Conservation (phyloP, 1,140 invertebrate genomes). For the Drosophila elegans region DNA sequence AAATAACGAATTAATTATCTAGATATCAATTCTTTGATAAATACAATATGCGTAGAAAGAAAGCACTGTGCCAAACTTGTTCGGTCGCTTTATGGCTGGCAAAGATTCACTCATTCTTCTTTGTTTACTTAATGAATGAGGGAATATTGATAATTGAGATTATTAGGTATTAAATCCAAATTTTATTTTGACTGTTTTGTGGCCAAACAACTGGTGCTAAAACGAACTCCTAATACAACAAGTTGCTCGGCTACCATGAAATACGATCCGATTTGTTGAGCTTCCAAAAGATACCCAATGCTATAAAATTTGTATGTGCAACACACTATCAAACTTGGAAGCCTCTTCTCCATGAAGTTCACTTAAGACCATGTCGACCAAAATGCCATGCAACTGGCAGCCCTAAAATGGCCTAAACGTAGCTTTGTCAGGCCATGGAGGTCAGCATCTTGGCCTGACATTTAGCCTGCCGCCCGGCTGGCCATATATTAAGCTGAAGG, state of each 20-base stretch:
- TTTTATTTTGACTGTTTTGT: conserved; percentile 29
- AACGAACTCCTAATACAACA: conserved; percentile 14
- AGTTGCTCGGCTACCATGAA: background rate
- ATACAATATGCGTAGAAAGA: conserved; percentile 31
- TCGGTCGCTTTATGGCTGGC: conserved; percentile 19
- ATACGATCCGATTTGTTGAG: conserved; percentile 8
- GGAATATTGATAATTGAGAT: conserved; percentile 50
- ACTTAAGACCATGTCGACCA: conserved; percentile 41
- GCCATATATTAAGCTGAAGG: conserved; percentile 38
- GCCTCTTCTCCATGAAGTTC: conserved; percentile 31
- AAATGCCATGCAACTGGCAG: conserved; percentile 59
- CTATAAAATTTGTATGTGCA: conserved; percentile 17
- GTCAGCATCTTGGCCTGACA: conserved; percentile 70
- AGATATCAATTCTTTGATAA: conserved; percentile 11
- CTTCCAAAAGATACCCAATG: conserved; percentile 15
- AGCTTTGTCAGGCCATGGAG: conserved; percentile 65
- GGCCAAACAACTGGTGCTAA: background rate
- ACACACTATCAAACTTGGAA: conserved; percentile 15
- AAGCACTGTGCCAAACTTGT: conserved; percentile 49
- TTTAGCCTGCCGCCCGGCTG: conserved; percentile 55
- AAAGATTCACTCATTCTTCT: conserved; percentile 31
- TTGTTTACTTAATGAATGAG: conserved; percentile 31
- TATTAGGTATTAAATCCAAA: conserved; percentile 43
- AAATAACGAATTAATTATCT: conserved; percentile 32
- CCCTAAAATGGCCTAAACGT: conserved; percentile 73